phyloP scores from a whole-genome alignment of 2,888 invertebrate species.

The Hypolimnas misippus region DNA sequence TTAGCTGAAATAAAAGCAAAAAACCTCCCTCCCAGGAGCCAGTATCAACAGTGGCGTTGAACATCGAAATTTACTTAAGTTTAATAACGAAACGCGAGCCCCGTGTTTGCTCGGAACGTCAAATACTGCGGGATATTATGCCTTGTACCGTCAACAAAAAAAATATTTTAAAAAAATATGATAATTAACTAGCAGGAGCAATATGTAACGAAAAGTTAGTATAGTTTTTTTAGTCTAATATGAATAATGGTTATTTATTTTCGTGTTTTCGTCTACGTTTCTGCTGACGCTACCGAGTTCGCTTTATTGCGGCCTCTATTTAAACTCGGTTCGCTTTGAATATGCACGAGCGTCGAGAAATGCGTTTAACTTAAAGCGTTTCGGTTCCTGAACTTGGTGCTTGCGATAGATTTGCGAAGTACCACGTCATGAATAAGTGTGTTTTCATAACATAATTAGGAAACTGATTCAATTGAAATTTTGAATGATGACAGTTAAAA shows the following conservation, averaged over 20 bases:
- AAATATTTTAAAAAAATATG: not conserved
- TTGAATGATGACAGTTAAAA: too few species aligned
- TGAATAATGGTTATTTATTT: not conserved
- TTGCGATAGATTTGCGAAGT: slow-evolving; percentile 38
- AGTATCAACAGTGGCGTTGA: slow-evolving; percentile 69
- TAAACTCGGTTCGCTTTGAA: slow-evolving; percentile 66
- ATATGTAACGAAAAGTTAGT: too few species aligned
- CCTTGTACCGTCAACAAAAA: slow-evolving; percentile 44
- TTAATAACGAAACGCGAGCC: slow-evolving; percentile 81
- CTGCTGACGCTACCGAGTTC: slow-evolving; percentile 46
- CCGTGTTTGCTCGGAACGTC: slow-evolving; percentile 77
- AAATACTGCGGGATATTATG: slow-evolving; percentile 66
- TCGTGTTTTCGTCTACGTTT: not conserved
- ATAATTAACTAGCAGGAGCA: not conserved
- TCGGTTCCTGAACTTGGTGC: slow-evolving; percentile 52
- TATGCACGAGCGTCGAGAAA: slow-evolving; percentile 61
- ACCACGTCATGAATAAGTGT: slow-evolving; percentile 22
- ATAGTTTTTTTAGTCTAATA: not conserved
- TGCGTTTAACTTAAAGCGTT: slow-evolving; percentile 54
- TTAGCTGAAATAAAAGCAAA: slow-evolving; percentile 40
- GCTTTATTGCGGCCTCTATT: slow-evolving; percentile 67
- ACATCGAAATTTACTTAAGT: slow-evolving; percentile 84
- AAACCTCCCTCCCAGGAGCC: slow-evolving; percentile 30
- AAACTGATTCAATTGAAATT: not conserved
- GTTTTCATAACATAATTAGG: slow-evolving; percentile 12